Base-by-base conservation (phyloP, 2,888 invertebrate genomes). In the Himalopsyche anomala region DNA sequence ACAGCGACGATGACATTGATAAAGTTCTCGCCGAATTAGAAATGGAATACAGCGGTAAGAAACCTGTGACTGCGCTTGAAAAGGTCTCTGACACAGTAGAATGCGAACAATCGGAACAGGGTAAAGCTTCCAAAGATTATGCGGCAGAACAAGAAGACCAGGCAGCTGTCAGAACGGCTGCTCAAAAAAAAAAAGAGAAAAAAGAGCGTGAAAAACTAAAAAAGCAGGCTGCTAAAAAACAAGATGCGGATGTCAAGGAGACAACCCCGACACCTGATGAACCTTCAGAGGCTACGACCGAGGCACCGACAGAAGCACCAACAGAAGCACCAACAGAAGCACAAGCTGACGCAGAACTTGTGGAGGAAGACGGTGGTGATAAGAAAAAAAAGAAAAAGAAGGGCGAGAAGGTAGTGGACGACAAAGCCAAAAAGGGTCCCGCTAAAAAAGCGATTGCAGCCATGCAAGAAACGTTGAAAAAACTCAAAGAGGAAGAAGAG, bases 391-490 rank as follows among this genome's bases (percentile, higher is more conserved):
- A 85, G 83, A 92, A 92, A 90, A 94, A 91, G 89, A 94, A 94
- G 90, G 92, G 89, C 80, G 91, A 91, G 54, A 92, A 94, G 85
- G 91, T 91, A 83, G 93, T 92, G 28, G 93, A 93, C 82, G 94
- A 95, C 54, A 93, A 94, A 89, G 92, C 91, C 17, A 94, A 94
- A 90, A 91, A 92, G 90, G 97, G 97, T 19, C 97, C 97, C 84
- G 96, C 96, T 17, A 97, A 97, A 90, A 96, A 97, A 90, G 95
- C 96, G 87, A 96, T 98, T 89, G 97, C 96, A 87, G 97, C 97
- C 40, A 98, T 98, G 97, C 97, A 98, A 92, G 98, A 98, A 91
- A 96, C 97, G 28, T 93, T 98, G n/a, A 96, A 96, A 90, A 97
- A 97, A 90, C 94, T 96, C 1, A 96, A 96, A 90, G 98, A 98